Conservation (phyloP, 1,140 invertebrate genomes). For the Spodoptera frugiperda region DNA sequence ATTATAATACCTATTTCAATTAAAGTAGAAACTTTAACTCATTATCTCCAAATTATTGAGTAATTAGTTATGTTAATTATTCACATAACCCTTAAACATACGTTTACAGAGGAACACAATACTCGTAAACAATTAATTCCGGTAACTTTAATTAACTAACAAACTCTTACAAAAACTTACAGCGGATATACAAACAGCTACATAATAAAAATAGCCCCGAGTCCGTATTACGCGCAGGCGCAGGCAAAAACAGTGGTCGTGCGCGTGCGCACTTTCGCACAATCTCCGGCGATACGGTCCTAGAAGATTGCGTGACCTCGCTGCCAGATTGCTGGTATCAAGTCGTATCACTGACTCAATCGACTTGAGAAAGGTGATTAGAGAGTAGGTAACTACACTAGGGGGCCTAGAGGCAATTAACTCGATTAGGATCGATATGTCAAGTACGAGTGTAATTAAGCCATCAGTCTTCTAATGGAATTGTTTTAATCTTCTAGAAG, state of each 20-base stretch:
- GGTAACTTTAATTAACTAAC: not conserved
- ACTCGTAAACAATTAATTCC: constrained; percentile 3
- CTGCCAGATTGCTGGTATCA: constrained; percentile 9
- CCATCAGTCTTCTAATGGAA: too few species aligned
- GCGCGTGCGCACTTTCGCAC: constrained; percentile 32
- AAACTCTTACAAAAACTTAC: not conserved
- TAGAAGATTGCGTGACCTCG: constrained; percentile 34
- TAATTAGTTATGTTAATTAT: too few species aligned
- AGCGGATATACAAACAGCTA: constrained; percentile 27
- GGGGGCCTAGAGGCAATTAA: too few species aligned
- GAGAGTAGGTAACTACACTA: not conserved
- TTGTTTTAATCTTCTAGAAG: too few species aligned
- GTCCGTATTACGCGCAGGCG: constrained; percentile 8
- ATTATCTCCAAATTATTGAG: too few species aligned
- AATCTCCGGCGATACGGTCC: constrained; percentile 18
- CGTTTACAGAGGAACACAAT: not conserved
- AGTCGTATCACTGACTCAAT: not conserved
- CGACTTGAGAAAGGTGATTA: not conserved
- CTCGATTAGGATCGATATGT: too few species aligned
- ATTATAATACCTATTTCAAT: too few species aligned
- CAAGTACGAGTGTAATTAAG: too few species aligned
- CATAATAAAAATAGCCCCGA: constrained; percentile 25
- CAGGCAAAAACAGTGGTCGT: constrained; percentile 17
- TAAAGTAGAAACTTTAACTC: too few species aligned
- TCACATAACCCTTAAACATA: not conserved